Percentiles rank a stretch among this genome's conserved stretches.
These are phyloP conservation scores for Oncorhynchus mykiss DNA, from an alignment of 2,113 vertebrate species.

Conservation along the genomic window DNA sequence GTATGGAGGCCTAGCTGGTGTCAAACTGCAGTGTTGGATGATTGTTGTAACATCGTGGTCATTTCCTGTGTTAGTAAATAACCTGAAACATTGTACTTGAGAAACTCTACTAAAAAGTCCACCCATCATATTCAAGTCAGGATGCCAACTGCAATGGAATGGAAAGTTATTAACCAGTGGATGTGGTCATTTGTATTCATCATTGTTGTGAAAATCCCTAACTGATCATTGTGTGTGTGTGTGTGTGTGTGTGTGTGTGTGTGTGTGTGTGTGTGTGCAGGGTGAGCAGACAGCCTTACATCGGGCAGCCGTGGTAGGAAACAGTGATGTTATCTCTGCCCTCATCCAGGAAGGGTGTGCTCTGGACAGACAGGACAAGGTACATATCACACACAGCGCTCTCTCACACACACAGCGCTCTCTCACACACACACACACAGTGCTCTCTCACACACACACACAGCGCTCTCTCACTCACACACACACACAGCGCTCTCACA, in stretches of 20 bases:
- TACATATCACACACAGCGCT: constrained; percentile 45
- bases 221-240: background rate
- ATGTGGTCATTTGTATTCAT: background rate
- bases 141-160: background rate
- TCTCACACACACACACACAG: background rate
- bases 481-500: background rate
- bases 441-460: background rate
- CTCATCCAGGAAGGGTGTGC: constrained; percentile 92
- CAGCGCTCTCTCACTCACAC: background rate
- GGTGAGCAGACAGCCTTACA: constrained; percentile 93
- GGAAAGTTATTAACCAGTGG: background rate
- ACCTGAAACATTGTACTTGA: background rate
- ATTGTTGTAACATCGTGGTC: background rate
- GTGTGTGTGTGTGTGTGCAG: constrained; percentile 65
- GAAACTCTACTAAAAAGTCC: background rate
- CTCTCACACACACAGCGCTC: background rate
- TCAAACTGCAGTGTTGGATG: background rate
- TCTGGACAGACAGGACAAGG: constrained; percentile 96
- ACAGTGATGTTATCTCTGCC: constrained; percentile 81
- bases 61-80: background rate
- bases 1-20: background rate
- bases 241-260: constrained; percentile 23
- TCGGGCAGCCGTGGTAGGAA: constrained; percentile 89
- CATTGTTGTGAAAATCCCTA: background rate
- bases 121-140: background rate